Evolutionary conservation across 2,888 invertebrate genomes (phyloP).

Genomic region (Tribolium freemani): DNA sequence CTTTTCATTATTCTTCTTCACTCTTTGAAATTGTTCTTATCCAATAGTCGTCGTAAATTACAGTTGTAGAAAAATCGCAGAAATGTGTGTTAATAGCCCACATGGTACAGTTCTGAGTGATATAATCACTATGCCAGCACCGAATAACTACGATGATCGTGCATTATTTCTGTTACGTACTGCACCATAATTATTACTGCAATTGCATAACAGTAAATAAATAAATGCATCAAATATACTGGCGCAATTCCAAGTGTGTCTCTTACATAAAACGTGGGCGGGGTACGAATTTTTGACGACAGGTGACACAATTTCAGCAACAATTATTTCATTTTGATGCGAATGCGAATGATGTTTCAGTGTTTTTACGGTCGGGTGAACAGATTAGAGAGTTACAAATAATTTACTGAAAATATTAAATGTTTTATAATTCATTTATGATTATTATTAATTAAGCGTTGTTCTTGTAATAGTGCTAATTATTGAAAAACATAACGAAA

Average conservation of each 20-base stretch:
- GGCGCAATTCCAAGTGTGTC: not conserved
- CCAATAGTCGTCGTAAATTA: too few species aligned
- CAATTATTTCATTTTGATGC: not conserved
- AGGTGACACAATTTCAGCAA: not conserved
- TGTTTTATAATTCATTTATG: not conserved
- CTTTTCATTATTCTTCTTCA: too few species aligned
- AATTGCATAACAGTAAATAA: not conserved
- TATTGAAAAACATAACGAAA: not conserved
- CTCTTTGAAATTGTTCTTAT: too few species aligned
- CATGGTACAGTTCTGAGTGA: not conserved
- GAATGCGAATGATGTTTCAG: not conserved
- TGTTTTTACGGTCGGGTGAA: not conserved
- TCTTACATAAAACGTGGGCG: not conserved
- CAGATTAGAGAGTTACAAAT: not conserved
- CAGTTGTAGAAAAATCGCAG: not conserved
- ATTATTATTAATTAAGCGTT: not conserved
- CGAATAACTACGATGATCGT: not conserved
- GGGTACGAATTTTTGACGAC: not conserved
- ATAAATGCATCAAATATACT: not conserved
- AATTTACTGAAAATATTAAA: not conserved
- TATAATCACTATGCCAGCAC: not conserved
- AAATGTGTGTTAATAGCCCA: not conserved
- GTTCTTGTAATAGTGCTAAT: not conserved
- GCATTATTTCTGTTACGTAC: not conserved
- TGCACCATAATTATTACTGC: not conserved